These are phyloP conservation scores for Pherbina coryleti DNA, from an alignment of 2,888 invertebrate genomes.

Conservation along the genomic window DNA sequence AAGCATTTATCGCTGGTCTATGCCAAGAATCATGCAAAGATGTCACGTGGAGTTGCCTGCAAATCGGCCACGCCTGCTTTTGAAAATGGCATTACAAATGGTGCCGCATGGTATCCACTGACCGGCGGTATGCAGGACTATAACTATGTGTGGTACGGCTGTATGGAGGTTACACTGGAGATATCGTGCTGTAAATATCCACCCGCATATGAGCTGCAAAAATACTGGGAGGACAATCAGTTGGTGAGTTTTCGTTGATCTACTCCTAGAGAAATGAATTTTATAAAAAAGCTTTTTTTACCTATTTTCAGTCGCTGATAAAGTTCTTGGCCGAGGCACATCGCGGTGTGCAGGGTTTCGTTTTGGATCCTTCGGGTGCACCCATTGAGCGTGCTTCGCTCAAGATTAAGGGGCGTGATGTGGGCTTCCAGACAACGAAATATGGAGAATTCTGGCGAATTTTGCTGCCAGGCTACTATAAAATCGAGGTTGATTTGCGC, in stretches of 20 bases:
- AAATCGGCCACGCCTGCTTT: conserved; percentile 82
- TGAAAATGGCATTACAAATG: conserved; percentile 92
- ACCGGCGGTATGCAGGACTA: conserved; percentile 83
- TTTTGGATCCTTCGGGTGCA: conserved; percentile 82
- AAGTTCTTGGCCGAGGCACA: conserved; percentile 89
- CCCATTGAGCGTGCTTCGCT: conserved; percentile 84
- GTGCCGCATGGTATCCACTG: conserved; percentile 93
- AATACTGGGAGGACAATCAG: conserved; percentile 91
- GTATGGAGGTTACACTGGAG: conserved; percentile 95
- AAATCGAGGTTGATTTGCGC: conserved; percentile 76
- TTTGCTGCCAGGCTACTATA: conserved; percentile 87
- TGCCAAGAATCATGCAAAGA: conserved; percentile 88
- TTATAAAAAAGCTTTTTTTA: conserved; percentile 47
- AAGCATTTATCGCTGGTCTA: conserved; percentile 86
- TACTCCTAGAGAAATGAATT: conserved; percentile 22
- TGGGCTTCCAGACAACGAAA: conserved; percentile 86
- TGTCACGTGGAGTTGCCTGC: conserved; percentile 88
- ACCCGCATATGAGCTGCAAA: conserved; percentile 80
- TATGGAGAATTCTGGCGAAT: conserved; percentile 97
- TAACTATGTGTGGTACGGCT: conserved; percentile 93
- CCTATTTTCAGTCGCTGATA: conserved; percentile 77
- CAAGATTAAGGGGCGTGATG: conserved; percentile 85
- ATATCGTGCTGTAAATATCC: conserved; percentile 96
- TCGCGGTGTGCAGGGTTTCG: conserved; percentile 89
- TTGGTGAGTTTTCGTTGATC: conserved; percentile 72